These are phyloP conservation scores for Thalassarche chlororhynchos DNA, from an alignment of 2,113 vertebrate species.

Conservation along the genomic window DNA sequence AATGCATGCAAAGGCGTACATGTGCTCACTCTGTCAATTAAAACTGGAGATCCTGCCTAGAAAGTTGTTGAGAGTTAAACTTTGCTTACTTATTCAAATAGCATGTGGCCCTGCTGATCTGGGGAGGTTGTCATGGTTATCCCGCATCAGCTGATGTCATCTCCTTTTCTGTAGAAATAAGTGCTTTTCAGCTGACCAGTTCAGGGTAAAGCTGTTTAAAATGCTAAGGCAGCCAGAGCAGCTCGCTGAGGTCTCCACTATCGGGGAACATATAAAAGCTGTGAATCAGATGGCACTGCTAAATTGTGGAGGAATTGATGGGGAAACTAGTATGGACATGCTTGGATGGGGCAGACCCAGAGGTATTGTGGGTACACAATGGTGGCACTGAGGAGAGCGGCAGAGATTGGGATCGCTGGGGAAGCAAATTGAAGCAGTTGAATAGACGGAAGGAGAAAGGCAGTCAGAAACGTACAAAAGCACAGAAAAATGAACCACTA, in stretches of 20 bases:
- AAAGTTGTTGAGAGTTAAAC: conserved; percentile 19
- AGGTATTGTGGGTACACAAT: conserved; percentile 64
- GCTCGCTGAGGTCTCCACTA: conserved; percentile 2
- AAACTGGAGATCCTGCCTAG: not conserved
- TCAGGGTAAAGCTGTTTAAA: conserved; percentile 65
- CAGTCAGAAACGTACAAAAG: conserved; percentile 51
- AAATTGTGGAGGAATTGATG: conserved; percentile 44
- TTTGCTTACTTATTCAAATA: conserved; percentile 51
- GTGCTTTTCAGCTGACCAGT: conserved; percentile 62
- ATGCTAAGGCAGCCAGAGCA: conserved; percentile 38
- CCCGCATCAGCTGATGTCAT: conserved; percentile 70
- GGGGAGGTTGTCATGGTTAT: conserved; percentile 70
- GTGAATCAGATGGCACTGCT: conserved; percentile 47
- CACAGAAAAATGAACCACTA: conserved; percentile 30
- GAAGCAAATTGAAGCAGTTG: conserved; percentile 57
- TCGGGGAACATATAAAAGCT: not conserved
- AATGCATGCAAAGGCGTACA: not conserved
- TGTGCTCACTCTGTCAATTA: not conserved
- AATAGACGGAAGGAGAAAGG: conserved; percentile 59
- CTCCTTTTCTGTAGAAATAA: conserved; percentile 55
- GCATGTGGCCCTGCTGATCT: conserved; percentile 42
- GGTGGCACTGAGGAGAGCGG: conserved; percentile 41
- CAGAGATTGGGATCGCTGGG: conserved; percentile 37
- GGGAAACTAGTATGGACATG: conserved; percentile 37
- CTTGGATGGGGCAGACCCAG: conserved; percentile 47